Base-by-base conservation (phyloP, 2,113 vertebrate species). In the Pelobates fuscus region DNA sequence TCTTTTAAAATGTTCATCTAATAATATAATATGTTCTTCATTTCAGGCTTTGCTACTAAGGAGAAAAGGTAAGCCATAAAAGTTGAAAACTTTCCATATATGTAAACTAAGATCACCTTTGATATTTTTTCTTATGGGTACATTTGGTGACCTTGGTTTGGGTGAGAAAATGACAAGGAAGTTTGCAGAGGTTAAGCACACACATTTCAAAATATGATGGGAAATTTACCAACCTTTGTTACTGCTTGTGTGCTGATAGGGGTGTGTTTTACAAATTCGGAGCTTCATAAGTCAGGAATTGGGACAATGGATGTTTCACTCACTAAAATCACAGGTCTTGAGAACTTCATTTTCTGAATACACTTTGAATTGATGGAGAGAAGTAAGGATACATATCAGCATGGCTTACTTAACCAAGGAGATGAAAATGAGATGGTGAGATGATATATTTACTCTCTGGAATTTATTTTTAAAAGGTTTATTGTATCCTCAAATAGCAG, bases 381-480 rank as follows among this genome's bases (percentile, higher is more conserved):
- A 20, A 69, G 63, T n/a, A 8, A 24, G 2, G 52, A 54, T 61
- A 76, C 78, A 23, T 65, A 78, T 10, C 86, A 85, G 2, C 70
- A 8, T 59, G 78, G 59, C 58, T 58, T 88, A 72, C 88, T 90
- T 67, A 89, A 84, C 44, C 59, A 78, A 30, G 83, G 77, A 61
- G 85, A 88, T 26, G 88, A 89, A 70, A 83, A 87, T 7, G 89
- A 91, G 43, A 70, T 86, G 87, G 89, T 89, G 84, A 86, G 86
- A 74, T 18, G n/a, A 20, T 11, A 20, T 62, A 8, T 61, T 30
- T 8, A 25, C 10, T 37, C 10, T 37, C 32, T 6, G 5, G n/a
- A n/a, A n/a, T n/a, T n/a, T n/a, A 49, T 49, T 17, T 6, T 49
- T 49, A 23, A 57, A 57, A 15, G 20, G n/a, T 23, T 21, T 57